phyloP scores from a whole-genome alignment of 2,797 vertebrate genomes.

The Sebastes iracundus region DNA sequence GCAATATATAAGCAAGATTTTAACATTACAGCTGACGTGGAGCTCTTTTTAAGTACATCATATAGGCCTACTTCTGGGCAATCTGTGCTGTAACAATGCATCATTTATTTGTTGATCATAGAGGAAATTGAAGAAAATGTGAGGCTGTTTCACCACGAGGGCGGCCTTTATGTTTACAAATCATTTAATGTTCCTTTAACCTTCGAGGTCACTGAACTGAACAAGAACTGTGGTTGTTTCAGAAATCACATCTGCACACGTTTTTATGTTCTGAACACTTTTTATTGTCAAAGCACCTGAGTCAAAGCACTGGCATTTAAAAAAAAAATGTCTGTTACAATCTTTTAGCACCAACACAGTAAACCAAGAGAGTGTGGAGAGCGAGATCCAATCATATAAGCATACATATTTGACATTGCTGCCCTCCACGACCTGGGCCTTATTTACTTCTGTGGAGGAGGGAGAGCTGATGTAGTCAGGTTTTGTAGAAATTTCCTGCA shows the following conservation, averaged over 20 bases:
- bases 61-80: too few species aligned
- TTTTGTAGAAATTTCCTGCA: slow-evolving; percentile 70
- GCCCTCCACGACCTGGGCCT: background rate
- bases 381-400: background rate
- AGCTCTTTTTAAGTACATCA: too few species aligned
- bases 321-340: slow-evolving; percentile 50
- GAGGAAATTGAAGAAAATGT: slow-evolving; percentile 69
- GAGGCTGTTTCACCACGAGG: background rate
- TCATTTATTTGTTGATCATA: too few species aligned
- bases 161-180: slow-evolving; percentile 32
- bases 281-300: slow-evolving; percentile 15
- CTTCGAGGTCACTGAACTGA: background rate
- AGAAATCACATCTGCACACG: background rate
- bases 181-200: background rate
- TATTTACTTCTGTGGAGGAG: background rate
- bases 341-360: background rate
- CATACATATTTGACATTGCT: background rate
- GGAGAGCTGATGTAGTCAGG: background rate
- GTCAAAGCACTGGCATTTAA: background rate
- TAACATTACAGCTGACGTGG: too few species aligned
- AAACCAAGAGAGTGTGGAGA: background rate
- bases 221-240: background rate
- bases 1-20: too few species aligned
- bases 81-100: too few species aligned
- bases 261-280: background rate